Evolutionary conservation across 2,888 invertebrate genomes (phyloP).

Genomic region (Tipula confusa): DNA sequence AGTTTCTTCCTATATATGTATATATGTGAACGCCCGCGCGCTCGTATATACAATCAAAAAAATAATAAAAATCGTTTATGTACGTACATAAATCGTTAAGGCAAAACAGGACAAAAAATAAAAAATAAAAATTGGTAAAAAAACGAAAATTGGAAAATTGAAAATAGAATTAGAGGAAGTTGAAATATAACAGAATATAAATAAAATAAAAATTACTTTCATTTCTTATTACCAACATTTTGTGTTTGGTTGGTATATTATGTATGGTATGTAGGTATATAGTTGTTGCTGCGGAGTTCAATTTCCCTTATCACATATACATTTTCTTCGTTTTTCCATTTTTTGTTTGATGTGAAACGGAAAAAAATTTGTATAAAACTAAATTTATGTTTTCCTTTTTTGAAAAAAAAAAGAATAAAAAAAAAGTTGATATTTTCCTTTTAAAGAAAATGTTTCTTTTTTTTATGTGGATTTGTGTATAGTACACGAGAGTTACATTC

Average conservation of each 20-base stretch:
- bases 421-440: background rate
- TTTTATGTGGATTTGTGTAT: background rate
- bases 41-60: too few relatives aligned
- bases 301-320: background rate
- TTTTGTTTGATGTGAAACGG: background rate
- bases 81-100: background rate
- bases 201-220: background rate
- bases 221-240: background rate
- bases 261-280: too few relatives aligned
- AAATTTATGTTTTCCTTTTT: slow-evolving; percentile 12
- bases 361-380: slow-evolving; percentile 25
- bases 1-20: background rate
- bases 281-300: background rate
- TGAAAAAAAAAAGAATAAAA: too few relatives aligned
- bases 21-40: background rate
- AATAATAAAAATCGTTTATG: too few relatives aligned
- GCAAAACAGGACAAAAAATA: background rate
- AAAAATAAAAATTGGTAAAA: background rate
- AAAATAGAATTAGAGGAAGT: background rate
- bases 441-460: background rate
- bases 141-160: background rate
- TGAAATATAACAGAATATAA: background rate
- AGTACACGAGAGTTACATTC: too few relatives aligned
- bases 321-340: background rate
- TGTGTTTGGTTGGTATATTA: too few relatives aligned